These are phyloP conservation scores for Xylocampa areola DNA, from an alignment of 2,888 invertebrate species.

Conservation along the genomic window DNA sequence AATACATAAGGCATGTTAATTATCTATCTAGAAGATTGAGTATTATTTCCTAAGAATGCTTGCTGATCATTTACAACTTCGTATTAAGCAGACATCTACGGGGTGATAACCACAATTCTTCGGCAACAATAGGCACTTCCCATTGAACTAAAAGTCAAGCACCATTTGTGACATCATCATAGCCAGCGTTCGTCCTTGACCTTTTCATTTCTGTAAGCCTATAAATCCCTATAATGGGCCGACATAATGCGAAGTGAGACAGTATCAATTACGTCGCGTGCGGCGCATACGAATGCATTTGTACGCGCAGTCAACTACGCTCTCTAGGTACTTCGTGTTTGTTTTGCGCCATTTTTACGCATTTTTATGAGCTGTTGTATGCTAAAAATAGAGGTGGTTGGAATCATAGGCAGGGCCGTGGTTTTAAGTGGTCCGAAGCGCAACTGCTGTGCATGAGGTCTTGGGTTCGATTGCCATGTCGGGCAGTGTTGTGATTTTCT, in stretches of 20 bases:
- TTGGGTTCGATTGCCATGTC: no score
- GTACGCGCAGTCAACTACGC: constrained; percentile 31
- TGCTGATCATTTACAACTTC: not conserved
- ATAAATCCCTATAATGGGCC: constrained; percentile 36
- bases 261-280: constrained; percentile 56
- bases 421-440: no score
- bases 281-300: constrained; percentile 58
- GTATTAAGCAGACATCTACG: not conserved
- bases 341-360: constrained; percentile 45
- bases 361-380: constrained; percentile 45
- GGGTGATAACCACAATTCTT: not conserved
- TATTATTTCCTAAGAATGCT: no score
- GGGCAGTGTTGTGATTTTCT: no score
- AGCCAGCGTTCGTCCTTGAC: constrained; percentile 24
- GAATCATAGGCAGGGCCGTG: not conserved
- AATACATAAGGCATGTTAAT: no score
- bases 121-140: constrained; percentile 13
- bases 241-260: constrained; percentile 41
- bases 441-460: no score
- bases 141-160: constrained; percentile 3
- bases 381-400: constrained; percentile 36
- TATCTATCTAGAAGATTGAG: no score
- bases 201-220: constrained; percentile 26
- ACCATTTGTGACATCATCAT: constrained; percentile 16
- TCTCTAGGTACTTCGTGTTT: constrained; percentile 25